Evolutionary conservation across 2,113 vertebrate species (phyloP), one percentile per base, ranked within the genome.

Genomic region (Malurus alboscapulatus): DNA sequence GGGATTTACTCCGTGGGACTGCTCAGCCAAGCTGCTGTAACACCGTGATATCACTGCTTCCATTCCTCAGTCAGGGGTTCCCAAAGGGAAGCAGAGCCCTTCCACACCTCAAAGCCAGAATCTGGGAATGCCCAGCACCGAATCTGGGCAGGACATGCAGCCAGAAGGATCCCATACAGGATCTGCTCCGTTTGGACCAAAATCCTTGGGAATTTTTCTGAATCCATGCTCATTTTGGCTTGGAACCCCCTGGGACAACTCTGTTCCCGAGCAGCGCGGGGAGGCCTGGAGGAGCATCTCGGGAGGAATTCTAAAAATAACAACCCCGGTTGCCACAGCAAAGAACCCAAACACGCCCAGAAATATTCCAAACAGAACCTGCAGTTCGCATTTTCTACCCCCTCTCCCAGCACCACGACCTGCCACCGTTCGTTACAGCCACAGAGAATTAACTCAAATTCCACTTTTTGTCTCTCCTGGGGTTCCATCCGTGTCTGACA

Each of bases 261-360:
- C 15, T 19, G 40, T 96, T 92, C 82, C 87, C 72, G 58, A 83
- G 89, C 21, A 80, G 30, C 55, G 80, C 82, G 7, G 1, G 9
- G 59, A 30, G 82, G 81, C 51, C 51, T 13, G 50, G 95, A 96
- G 90, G 30, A 96, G 87, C 85, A 87, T 96, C 93, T 93, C 47
- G 96, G 92, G 95, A 93, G 90, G 95, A 87, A 82, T 17, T 40
- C 96, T 97, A 93, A 95, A 97, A 97, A 96, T 94, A 97, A 84
- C 16, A 55, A 67, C 69, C 62, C 62, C 7, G 84, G 96, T 97
- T 96, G 95, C 97, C 97, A 96, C 92, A 87, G 97, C 94, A 96
- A 96, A 97, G 81, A 34, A 90, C 81, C 85, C 97, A 96, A 97
- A 97, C 96, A 97, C 4, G 69, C 94, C 93, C 30, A 62, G 94